Evolutionary conservation across 2,797 vertebrate genomes (phyloP).

Genomic region (Adrianichthys oophorus): DNA sequence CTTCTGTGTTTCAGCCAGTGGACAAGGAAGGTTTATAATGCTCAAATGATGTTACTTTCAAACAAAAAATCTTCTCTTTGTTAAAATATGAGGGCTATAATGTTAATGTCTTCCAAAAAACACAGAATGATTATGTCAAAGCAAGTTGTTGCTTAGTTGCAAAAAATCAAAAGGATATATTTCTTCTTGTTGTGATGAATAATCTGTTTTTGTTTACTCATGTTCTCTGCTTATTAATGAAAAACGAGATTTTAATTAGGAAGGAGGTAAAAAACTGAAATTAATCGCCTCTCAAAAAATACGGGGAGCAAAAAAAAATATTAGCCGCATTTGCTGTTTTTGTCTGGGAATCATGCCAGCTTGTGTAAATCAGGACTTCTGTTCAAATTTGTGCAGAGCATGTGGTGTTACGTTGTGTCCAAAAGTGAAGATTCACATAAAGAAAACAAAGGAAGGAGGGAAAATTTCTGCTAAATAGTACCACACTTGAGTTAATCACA

Average conservation of each 20-base stretch:
- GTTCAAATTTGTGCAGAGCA: constrained; percentile 30
- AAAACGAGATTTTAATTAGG: constrained; percentile 40
- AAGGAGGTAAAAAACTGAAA: constrained; percentile 32
- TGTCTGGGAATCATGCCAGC: constrained; percentile 39
- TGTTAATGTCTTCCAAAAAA: constrained; percentile 42
- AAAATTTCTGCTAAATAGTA: constrained; percentile 10
- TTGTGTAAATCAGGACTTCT: constrained; percentile 28
- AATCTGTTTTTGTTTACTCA: constrained; percentile 34
- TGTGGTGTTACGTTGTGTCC: constrained; percentile 29
- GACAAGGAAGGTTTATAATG: constrained; percentile 22
- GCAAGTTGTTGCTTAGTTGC: constrained; percentile 20
- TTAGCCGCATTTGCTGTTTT: constrained; percentile 26
- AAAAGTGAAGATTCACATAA: constrained; percentile 21
- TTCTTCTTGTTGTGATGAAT: constrained; percentile 28
- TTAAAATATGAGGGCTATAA: constrained; percentile 42
- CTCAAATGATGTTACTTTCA: constrained; percentile 47
- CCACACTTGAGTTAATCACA: constrained; percentile 20
- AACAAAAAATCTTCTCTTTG: constrained; percentile 54
- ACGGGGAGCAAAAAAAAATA: constrained; percentile 32
- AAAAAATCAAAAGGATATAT: constrained; percentile 30
- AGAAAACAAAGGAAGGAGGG: background rate
- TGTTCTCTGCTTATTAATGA: constrained; percentile 30
- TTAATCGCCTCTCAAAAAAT: constrained; percentile 30
- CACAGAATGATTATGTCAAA: constrained; percentile 57
- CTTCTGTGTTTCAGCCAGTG: constrained; percentile 35